phyloP scores from a whole-genome alignment of 2,113 vertebrate species.

The Fukomys damarensis region DNA sequence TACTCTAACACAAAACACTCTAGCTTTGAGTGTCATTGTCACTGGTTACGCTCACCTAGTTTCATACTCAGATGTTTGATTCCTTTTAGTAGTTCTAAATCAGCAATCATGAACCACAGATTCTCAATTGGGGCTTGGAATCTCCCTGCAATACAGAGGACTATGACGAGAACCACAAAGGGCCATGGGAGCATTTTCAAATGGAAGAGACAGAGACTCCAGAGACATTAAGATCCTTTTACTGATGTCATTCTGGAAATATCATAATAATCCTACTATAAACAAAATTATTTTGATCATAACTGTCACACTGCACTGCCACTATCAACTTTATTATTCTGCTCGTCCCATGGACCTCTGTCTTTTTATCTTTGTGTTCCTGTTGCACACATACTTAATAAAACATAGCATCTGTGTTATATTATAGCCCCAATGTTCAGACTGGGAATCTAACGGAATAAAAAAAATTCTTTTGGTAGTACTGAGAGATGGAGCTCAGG shows the following conservation, averaged over 20 bases:
- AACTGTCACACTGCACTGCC: background rate
- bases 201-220: background rate
- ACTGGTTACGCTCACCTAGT: background rate
- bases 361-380: background rate
- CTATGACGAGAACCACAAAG: background rate
- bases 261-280: background rate
- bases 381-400: background rate
- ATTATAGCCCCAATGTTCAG: background rate
- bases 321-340: background rate
- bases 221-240: background rate
- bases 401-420: background rate
- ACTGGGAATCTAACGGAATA: background rate
- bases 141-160: background rate
- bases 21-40: background rate
- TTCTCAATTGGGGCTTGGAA: background rate
- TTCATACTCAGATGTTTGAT: background rate
- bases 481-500: background rate
- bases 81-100: constrained; percentile 36
- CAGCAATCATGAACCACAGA: background rate
- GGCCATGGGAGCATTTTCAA: background rate
- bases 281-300: background rate
- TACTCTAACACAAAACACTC: background rate
- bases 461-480: background rate
- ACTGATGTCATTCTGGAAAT: background rate
- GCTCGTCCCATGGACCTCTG: background rate